These are phyloP conservation scores for Latrodectus hesperus DNA, from an alignment of 2,888 invertebrate genomes.

Conservation along the genomic window DNA sequence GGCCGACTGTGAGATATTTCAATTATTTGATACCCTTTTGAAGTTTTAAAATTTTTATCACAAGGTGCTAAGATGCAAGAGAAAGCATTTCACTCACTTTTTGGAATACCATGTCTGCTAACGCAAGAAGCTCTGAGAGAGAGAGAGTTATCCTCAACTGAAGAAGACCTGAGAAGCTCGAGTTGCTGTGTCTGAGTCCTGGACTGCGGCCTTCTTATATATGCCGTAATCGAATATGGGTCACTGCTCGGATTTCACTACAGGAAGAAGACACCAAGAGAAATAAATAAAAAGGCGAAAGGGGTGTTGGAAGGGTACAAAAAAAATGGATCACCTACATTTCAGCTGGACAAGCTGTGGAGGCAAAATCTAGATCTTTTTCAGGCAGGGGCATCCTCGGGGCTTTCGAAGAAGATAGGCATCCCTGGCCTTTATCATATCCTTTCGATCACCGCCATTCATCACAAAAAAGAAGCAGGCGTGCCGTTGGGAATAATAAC, in stretches of 20 bases:
- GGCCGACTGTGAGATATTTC: too few relatives aligned
- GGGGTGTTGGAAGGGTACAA: constrained; percentile 23
- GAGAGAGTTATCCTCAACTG: background rate
- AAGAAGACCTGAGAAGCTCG: background rate
- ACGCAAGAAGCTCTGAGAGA: background rate
- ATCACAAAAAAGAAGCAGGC: too few relatives aligned
- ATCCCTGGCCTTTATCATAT: too few relatives aligned
- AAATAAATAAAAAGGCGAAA: constrained; percentile 6
- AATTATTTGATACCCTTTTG: too few relatives aligned
- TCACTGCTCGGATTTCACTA: constrained; percentile 32
- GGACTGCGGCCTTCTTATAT: constrained; percentile 15
- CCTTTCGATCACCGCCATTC: too few relatives aligned
- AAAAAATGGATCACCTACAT: constrained; percentile 65
- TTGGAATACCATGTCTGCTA: constrained; percentile 20
- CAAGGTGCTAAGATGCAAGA: background rate
- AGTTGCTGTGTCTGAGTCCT: background rate
- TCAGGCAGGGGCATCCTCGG: background rate
- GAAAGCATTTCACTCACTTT: constrained; percentile 25
- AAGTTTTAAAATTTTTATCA: too few relatives aligned
- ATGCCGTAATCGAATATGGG: constrained; percentile 42
- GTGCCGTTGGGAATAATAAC: too few relatives aligned
- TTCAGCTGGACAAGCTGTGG: background rate
- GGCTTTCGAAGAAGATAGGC: too few relatives aligned
- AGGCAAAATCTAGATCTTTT: constrained; percentile 50
- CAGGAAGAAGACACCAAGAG: constrained; percentile 38